Base-by-base conservation (phyloP, 1,140 invertebrate genomes). In the Lordiphosa collinella region DNA sequence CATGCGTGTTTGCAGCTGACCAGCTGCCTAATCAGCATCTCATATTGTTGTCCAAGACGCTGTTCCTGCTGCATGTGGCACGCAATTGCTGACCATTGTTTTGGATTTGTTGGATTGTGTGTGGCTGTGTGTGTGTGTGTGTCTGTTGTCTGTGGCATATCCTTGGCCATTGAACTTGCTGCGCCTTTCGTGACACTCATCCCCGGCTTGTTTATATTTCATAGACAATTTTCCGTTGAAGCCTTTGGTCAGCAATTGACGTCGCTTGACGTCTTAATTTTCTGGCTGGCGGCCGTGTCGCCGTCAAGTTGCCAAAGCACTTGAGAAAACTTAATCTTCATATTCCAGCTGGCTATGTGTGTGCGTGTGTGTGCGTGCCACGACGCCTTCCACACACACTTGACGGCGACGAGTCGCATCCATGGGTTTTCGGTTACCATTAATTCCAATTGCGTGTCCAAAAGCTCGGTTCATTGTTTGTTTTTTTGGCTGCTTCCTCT, bases 361-460 rank as follows among this genome's bases (percentile, higher is more conserved):
- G 56, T 66, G 48, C 10, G 54, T 53, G 53, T 51, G 56, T 66
- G 48, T 61, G 66, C 44, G 68, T 72, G 68, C 48, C 37, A 60
- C 54, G 10, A 65, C 54, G 63, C 55, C 65, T 68, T 53, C 48
- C 47, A 35, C 49, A 61, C 11, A 59, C 55, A 76, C 73, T 78
- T 67, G 75, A 71, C 56, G 76, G 71, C 65, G 76, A 61, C 48
- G 31, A 10, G 32, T 34, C 25, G 31, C 62, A 70, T 56, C 37
- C 58, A 55, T 58, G 40, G 76, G 71, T 84, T 84, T 82, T 82
- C 57, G 78, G 78, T 84, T 82, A 84, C 78, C 78, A 84, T 82
- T 82, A 82, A 85, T 82, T 82, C 78, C 78, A 82, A 82, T 82
- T 82, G 78, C 78, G 79, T 82, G 78, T 82, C 78, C 50, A 51